Percentiles rank a stretch among this genome's conserved stretches.
phyloP scores from a whole-genome alignment of 2,888 invertebrate genomes.

The Piscicola geometra region DNA sequence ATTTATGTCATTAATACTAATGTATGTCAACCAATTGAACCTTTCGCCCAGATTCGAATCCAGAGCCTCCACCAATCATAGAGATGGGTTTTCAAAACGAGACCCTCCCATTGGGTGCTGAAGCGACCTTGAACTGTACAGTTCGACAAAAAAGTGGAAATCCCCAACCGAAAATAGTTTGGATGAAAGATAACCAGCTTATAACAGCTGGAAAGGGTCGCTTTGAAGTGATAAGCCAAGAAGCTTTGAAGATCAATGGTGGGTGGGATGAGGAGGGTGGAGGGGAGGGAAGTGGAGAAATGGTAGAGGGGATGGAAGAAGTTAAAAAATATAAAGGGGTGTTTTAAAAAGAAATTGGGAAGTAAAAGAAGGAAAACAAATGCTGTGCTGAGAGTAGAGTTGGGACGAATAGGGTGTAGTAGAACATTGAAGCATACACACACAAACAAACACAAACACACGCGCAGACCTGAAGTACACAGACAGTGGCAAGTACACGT shows the following conservation, averaged over 20 bases:
- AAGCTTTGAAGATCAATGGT: neutral
- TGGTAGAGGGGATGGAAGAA: too few species aligned
- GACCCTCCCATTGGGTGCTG: conserved; percentile 71
- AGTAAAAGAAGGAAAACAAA: too few species aligned
- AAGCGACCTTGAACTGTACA: conserved; percentile 74
- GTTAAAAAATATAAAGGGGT: too few species aligned
- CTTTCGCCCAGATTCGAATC: conserved; percentile 48
- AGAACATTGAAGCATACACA: neutral
- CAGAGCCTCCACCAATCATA: conserved; percentile 72
- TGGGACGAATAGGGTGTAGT: too few species aligned
- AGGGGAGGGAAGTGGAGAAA: too few species aligned
- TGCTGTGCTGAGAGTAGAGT: too few species aligned
- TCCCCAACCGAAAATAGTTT: conserved; percentile 64
- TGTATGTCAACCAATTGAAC: too few species aligned
- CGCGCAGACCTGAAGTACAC: conserved; percentile 58
- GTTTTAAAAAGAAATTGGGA: too few species aligned
- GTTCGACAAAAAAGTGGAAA: conserved; percentile 64
- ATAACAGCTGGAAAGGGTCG: neutral
- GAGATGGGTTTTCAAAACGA: conserved; percentile 80
- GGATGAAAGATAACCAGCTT: conserved; percentile 58
- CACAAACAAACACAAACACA: neutral
- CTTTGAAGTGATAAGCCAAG: neutral
- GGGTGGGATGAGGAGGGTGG: too few species aligned
- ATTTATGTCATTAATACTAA: too few species aligned
- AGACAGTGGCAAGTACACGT: conserved; percentile 75